Evolutionary conservation across 2,888 invertebrate species (phyloP).

Genomic region (Lordiphosa andalusiaca): DNA sequence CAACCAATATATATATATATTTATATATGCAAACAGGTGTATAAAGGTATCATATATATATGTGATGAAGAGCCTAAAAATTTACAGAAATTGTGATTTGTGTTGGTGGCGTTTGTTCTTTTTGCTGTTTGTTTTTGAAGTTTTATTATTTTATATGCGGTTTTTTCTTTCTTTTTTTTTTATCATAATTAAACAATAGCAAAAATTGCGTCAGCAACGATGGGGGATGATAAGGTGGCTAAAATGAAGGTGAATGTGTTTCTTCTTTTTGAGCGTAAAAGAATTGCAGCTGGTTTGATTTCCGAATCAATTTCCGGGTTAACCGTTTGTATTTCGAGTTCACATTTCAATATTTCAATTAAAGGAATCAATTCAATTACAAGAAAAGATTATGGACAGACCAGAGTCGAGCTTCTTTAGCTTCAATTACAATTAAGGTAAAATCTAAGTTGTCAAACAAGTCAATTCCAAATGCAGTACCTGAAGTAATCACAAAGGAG

Average conservation of each 20-base stretch:
- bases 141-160: conserved; percentile 40
- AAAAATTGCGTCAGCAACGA: conserved; percentile 52
- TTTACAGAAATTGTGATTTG: conserved; percentile 44
- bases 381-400: no score
- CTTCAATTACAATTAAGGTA: no score
- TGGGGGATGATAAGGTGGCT: conserved; percentile 38
- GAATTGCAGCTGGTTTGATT: neutral
- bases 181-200: conserved; percentile 63
- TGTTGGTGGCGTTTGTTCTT: conserved; percentile 5
- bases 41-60: conserved; percentile 1
- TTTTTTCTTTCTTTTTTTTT: conserved; percentile 23
- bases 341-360: no score
- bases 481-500: no score
- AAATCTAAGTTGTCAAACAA: no score
- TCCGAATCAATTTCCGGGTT: no score
- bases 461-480: no score
- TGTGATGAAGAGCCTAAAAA: conserved; percentile 10
- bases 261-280: conserved; percentile 5
- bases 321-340: no score
- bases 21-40: neutral
- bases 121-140: conserved; percentile 24
- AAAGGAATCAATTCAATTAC: no score
- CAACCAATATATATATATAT: conserved; percentile 17
- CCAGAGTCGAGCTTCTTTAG: no score
- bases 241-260: neutral